Base-by-base conservation (phyloP, 2,113 vertebrate species). In the Seriola aureovittata region DNA sequence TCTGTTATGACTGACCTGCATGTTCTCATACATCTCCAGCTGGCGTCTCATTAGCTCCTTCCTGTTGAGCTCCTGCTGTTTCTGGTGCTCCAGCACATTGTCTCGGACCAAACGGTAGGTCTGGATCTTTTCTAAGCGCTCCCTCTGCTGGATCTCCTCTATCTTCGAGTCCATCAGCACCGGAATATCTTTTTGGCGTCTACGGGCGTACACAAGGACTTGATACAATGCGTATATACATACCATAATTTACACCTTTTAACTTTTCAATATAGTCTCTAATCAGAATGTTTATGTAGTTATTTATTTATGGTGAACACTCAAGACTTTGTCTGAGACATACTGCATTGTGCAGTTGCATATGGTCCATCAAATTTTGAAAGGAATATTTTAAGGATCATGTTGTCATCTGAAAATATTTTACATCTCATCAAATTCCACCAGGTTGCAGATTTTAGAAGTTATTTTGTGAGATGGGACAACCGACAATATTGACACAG, bases 121-220 rank as follows among this genome's bases (percentile, higher is more conserved):
- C 69, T 96, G 96, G 55, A 97, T 92, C 90, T 96, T 95, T 76
- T 97, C 97, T 0, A 86, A 84, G 70, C 93, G 96, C 44, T 81
- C 38, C 70, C 83, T 93, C 46, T 90, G 88, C 88, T 95, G 94
- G 52, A 91, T 90, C 68, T 96, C 94, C 78, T 91, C 95, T 9
- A 94, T 46, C 10, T 85, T 74, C 0, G 95, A 90, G 71, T 96
- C 93, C 86, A 91, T 94, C 63, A 97, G 69, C 12, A 84, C 17
- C 52, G 96, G 58, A 11, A 88, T 77, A 1, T 83, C 9, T 5
- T 54, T 74, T 17, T 89, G 94, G 85, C 87, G 91, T 91, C 98
- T 99, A 40, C 3, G 19, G 38, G 72, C 3, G 8, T 34, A 80
- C 57, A 82, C 42, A 87, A 68, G 11, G 12, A 62, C 13, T 46